These are phyloP conservation scores for Dugesia japonica DNA, from an alignment of 2,888 invertebrate species.

Conservation along the genomic window DNA sequence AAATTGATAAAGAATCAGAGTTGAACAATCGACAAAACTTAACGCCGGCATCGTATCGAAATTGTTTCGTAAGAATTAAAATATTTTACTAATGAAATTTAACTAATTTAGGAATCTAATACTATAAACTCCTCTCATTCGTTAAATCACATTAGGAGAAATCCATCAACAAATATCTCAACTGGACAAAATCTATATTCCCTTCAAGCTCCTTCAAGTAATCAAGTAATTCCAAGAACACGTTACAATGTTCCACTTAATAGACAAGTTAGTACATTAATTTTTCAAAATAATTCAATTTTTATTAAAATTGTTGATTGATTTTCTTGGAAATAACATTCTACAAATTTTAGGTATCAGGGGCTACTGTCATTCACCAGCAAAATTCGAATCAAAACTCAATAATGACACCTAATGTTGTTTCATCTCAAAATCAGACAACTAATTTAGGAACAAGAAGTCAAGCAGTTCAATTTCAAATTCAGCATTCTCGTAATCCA, in stretches of 20 bases:
- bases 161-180: not conserved
- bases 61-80: not conserved
- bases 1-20: slow-evolving; percentile 3
- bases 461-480: slow-evolving; percentile 13
- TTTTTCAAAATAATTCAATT: too few species aligned
- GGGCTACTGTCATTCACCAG: not conserved
- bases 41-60: not conserved
- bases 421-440: not conserved
- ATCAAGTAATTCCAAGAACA: not conserved
- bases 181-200: not conserved
- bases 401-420: not conserved
- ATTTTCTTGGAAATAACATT: too few species aligned
- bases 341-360: not conserved
- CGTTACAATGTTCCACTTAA: not conserved
- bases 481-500: not conserved
- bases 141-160: not conserved
- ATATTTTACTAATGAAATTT: not conserved
- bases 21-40: not conserved
- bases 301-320: too few species aligned
- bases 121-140: not conserved
- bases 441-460: not conserved
- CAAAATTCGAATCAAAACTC: not conserved
- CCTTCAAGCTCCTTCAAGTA: not conserved
- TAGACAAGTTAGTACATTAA: not conserved
- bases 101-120: not conserved